These are phyloP conservation scores for Pelecanus crispus DNA, from an alignment of 2,113 vertebrate species.

Conservation along the genomic window DNA sequence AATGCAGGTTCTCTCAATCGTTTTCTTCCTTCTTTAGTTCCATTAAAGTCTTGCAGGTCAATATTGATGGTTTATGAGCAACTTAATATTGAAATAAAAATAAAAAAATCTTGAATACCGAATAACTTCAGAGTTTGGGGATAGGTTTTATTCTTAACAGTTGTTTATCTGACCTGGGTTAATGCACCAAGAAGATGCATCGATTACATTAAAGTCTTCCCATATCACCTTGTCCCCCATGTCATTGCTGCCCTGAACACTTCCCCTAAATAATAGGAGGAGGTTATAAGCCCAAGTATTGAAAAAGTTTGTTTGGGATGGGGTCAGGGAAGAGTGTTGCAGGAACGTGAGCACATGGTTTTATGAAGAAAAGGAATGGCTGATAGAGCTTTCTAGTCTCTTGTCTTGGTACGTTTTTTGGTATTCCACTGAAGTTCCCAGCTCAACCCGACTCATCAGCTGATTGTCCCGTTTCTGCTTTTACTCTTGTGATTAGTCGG, in stretches of 20 bases:
- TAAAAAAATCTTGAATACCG: background rate
- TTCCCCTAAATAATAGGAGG: background rate
- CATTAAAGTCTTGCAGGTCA: background rate
- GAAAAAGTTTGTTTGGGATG: background rate
- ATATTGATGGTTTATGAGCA: background rate
- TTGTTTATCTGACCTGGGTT: background rate
- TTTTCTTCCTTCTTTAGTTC: background rate
- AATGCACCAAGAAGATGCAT: background rate
- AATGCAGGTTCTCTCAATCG: background rate
- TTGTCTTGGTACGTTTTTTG: background rate
- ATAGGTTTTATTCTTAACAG: background rate
- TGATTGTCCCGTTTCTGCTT: background rate
- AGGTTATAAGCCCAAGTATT: background rate
- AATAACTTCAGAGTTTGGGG: background rate
- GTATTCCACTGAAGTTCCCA: background rate
- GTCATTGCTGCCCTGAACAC: background rate
- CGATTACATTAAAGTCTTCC: background rate
- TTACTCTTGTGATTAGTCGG: background rate
- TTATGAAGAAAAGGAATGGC: background rate
- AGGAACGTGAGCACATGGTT: background rate
- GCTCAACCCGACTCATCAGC: rapidly evolving
- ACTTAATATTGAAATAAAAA: background rate
- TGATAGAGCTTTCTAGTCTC: background rate
- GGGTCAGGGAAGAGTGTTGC: background rate
- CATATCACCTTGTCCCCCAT: rapidly evolving